These are phyloP conservation scores for Meliscaeva auricollis DNA, from an alignment of 2,888 invertebrate genomes.

Conservation along the genomic window DNA sequence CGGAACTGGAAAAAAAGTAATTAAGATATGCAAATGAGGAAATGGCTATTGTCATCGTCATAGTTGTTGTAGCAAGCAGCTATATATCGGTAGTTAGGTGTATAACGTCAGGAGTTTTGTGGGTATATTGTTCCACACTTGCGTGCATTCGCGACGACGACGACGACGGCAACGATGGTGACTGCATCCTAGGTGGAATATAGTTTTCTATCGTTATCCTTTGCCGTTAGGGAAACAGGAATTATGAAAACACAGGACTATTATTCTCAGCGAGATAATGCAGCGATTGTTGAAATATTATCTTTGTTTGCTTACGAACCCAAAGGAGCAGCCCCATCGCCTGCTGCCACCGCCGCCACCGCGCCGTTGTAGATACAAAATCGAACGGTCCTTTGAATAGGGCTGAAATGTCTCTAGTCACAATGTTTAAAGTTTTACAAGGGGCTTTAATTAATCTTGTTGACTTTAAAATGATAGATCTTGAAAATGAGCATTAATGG, in stretches of 20 bases:
- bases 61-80: constrained; percentile 4
- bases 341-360: too few species aligned
- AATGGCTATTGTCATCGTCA: constrained; percentile 73
- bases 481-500: too few species aligned
- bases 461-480: too few species aligned
- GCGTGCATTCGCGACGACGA: constrained; percentile 35
- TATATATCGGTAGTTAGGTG: not conserved
- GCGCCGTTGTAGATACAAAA: not conserved
- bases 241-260: constrained; percentile 45
- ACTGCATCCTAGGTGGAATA: constrained; percentile 59
- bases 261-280: constrained; percentile 53
- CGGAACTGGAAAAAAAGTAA: constrained; percentile 75
- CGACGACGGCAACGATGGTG: constrained; percentile 5
- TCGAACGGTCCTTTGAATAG: constrained; percentile 8
- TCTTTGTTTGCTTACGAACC: constrained; percentile 35
- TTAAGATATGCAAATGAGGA: constrained; percentile 76
- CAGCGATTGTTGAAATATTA: constrained; percentile 58
- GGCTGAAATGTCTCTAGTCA: not conserved
- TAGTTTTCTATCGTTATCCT: constrained; percentile 43
- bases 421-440: not conserved
- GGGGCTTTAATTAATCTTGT: not conserved
- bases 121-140: constrained; percentile 36
- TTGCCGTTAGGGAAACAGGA: constrained; percentile 42
- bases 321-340: not conserved
- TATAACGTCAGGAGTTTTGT: not conserved